These are phyloP conservation scores for Azemiops feae DNA, from an alignment of 2,113 vertebrate genomes.

Conservation along the genomic window DNA sequence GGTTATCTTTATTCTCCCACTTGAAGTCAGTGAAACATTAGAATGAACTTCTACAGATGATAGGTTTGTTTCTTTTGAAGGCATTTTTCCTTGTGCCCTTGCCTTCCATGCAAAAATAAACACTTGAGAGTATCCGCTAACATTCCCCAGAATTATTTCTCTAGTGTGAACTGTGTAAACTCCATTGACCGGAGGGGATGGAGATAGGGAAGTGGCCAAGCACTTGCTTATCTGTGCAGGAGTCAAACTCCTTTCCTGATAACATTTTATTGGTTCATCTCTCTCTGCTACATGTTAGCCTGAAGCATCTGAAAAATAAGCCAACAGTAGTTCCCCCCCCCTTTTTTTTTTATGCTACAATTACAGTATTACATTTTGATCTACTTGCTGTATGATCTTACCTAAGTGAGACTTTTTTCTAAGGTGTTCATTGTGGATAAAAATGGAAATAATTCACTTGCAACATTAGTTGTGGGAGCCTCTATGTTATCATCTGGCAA, in stretches of 20 bases:
- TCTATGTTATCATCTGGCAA: background rate
- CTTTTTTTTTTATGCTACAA: conserved; percentile 32
- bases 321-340: background rate
- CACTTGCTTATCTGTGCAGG: conserved; percentile 61
- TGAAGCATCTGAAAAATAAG: conserved; percentile 46
- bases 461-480: background rate
- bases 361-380: conserved; percentile 25
- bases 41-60: background rate
- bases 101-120: conserved; percentile 38
- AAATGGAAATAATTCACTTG: background rate
- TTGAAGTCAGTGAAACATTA: background rate
- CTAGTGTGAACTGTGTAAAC: conserved; percentile 61
- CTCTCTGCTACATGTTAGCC: conserved; percentile 54
- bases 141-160: conserved; percentile 40
- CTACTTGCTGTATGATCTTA: background rate
- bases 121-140: conserved; percentile 47
- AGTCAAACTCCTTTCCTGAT: conserved; percentile 67
- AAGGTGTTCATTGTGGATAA: background rate
- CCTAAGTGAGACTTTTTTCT: background rate
- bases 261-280: conserved; percentile 63
- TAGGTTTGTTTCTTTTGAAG: background rate
- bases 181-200: conserved; percentile 57
- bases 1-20: conserved; percentile 8
- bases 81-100: background rate
- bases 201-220: conserved; percentile 54